Evolutionary conservation across 2,797 vertebrate species (phyloP), one percentile per base, ranked within the genome.

Genomic region (Hippocampus kuda): DNA sequence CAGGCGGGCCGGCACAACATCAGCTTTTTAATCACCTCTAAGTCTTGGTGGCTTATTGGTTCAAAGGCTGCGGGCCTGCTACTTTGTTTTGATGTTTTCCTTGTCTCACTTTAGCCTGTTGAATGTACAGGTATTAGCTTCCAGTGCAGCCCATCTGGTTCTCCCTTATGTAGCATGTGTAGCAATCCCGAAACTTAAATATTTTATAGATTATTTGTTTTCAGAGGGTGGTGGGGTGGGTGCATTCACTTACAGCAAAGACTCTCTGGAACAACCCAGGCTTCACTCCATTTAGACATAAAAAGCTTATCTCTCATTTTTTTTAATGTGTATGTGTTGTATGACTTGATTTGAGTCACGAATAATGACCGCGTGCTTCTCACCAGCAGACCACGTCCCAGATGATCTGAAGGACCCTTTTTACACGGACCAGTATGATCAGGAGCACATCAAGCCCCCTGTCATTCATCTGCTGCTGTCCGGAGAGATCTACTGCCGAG

Each of bases 391-490:
- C 81, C 92, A 95, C 57, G 89, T 97, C 87, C 96, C 96, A 0
- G 88, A 90, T 71, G 96, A 98, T 76, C 91, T 98, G 81, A 90
- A 90, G 69, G 94, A 98, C 81, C 94, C 95, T 0, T 99, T 98
- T 77, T 99, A 99, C 77, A 91, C 90, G 0, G 97, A 99, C 74
- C 97, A 99, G 73, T 99, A 99, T 71, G 93, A 97, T 66, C 95
- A 98, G 78, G 96, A 99, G 64, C 97, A 99, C 82, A 97, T 99
- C 78, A 99, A 99, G 57, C 97, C 97, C 0, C 92, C 91, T 0
- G 91, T 98, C 78, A 93, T 94, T 85, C 92, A 80, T 67, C 90
- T 97, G 79, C 89, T 99, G 77, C 91, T 94, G 75, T 94, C 95
- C 53, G 92, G 92, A 0, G 95, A 98, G 88, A 92, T 97, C 22